Conservation (phyloP, 2,888 invertebrate genomes). For the Diadegma fenestrale region DNA sequence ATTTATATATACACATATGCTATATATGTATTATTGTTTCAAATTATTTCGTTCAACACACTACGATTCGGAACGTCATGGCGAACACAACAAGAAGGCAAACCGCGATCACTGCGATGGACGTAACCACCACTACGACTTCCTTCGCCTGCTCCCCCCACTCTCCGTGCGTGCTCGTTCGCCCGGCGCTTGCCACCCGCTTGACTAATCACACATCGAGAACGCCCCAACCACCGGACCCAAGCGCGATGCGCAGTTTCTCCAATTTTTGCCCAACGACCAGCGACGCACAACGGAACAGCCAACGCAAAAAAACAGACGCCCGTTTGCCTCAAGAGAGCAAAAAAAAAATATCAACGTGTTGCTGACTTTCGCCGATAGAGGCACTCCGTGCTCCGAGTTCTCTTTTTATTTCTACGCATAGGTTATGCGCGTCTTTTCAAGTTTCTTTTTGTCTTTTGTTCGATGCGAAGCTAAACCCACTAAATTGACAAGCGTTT, state of each 20-base stretch:
- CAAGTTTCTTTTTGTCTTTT: neutral
- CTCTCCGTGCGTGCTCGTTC: neutral
- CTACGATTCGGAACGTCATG: conserved; percentile 83
- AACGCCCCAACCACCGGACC: conserved; percentile 1
- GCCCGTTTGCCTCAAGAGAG: neutral
- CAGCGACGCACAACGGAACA: conserved; percentile 57
- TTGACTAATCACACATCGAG: neutral
- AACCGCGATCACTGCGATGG: conserved; percentile 36
- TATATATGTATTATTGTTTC: conserved; percentile 66
- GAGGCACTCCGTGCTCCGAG: neutral
- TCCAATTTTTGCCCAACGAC: conserved; percentile 46
- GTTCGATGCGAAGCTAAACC: neutral
- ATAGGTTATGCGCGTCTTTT: neutral
- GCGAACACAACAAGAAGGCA: conserved; percentile 76
- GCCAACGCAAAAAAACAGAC: conserved; percentile 24
- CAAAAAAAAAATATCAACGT: neutral
- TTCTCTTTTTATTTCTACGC: neutral
- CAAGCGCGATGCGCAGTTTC: conserved; percentile 14
- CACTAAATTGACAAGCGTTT: neutral
- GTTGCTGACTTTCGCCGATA: neutral
- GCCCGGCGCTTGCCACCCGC: neutral
- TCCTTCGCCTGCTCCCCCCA: neutral
- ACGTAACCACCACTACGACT: conserved; percentile 25
- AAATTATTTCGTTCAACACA: conserved; percentile 38
- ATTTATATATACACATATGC: conserved; percentile 31